phyloP scores from a whole-genome alignment of 2,113 vertebrate species.

The Bubo scandiacus region DNA sequence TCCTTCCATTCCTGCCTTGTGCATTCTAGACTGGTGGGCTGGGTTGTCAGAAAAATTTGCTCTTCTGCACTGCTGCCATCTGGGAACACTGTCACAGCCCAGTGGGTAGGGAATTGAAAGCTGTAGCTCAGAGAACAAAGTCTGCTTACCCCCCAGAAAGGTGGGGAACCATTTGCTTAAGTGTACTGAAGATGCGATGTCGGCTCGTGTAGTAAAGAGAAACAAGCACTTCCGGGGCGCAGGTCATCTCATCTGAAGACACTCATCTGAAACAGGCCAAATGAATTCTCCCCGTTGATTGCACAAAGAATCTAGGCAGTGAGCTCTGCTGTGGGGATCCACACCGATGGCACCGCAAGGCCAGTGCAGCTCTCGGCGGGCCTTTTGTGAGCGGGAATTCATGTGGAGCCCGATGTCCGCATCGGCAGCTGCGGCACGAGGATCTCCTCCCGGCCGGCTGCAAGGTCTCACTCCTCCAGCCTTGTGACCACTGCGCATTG shows the following conservation, averaged over 20 bases:
- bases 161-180: not conserved
- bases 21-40: not conserved
- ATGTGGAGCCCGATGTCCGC: not conserved
- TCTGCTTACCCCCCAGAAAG: not conserved
- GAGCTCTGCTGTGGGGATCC: not conserved
- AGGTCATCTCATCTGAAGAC: not conserved
- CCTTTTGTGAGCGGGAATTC: not conserved
- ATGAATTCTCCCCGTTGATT: not conserved
- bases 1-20: not conserved
- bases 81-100: not conserved
- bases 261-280: not conserved
- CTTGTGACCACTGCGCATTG: rapidly evolving
- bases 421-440: not conserved
- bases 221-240: not conserved
- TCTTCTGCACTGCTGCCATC: not conserved
- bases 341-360: not conserved
- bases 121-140: not conserved
- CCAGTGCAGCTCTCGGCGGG: not conserved
- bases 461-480: not conserved
- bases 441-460: not conserved
- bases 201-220: rapidly evolving
- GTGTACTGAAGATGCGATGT: not conserved
- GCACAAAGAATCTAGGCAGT: not conserved
- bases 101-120: not conserved
- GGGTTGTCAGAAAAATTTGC: not conserved